These are phyloP conservation scores for Leistus spinibarbis DNA, from an alignment of 2,888 invertebrate genomes.

Conservation along the genomic window DNA sequence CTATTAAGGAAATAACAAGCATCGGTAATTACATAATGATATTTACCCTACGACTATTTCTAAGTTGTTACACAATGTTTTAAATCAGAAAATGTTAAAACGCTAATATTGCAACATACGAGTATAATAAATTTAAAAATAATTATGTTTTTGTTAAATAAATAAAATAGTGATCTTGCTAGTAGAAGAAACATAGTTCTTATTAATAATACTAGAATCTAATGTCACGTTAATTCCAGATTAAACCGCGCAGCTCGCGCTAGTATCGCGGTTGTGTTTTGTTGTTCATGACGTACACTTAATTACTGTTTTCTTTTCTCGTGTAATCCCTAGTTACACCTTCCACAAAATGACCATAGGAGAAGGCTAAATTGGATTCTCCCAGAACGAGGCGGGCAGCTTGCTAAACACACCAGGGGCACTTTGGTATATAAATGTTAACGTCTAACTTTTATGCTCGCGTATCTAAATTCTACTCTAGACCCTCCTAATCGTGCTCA, in stretches of 20 bases:
- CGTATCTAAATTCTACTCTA: conserved; percentile 24
- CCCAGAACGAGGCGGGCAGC: background rate
- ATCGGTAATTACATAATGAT: no score
- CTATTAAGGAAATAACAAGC: no score
- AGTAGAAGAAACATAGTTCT: background rate
- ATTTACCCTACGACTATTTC: no score
- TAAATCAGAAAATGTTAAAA: no score
- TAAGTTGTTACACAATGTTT: no score
- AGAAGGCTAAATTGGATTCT: background rate
- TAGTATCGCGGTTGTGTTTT: background rate
- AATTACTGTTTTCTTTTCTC: background rate
- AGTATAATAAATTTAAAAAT: no score
- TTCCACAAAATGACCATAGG: background rate
- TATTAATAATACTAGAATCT: background rate
- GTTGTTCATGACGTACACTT: background rate
- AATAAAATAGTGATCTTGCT: no score
- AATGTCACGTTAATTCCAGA: background rate
- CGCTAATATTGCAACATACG: no score
- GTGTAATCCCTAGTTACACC: background rate
- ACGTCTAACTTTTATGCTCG: conserved; percentile 11
- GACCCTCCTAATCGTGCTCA: conserved; percentile 12
- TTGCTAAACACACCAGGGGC: background rate
- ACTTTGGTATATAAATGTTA: background rate
- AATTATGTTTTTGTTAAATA: no score
- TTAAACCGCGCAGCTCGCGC: background rate